phyloP scores from a whole-genome alignment of 1,140 invertebrate genomes.

The Drosophila ambigua region DNA sequence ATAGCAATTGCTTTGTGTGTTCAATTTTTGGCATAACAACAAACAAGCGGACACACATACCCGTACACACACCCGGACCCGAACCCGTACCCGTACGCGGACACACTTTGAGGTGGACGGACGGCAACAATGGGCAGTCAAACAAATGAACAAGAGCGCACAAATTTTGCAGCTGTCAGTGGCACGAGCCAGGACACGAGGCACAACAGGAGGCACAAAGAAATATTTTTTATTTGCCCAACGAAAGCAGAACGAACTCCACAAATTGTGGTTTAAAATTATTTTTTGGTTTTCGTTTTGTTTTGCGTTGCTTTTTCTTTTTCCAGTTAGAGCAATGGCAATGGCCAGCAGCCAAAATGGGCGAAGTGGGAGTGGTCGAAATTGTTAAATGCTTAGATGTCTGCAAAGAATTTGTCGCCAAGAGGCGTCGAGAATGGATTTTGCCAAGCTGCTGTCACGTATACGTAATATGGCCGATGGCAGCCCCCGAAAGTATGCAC shows the following conservation, averaged over 20 bases:
- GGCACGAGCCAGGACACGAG: constrained; percentile 48
- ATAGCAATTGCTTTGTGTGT: constrained; percentile 80
- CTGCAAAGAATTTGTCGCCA: constrained; percentile 61
- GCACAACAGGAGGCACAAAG: constrained; percentile 59
- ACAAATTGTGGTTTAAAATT: constrained; percentile 61
- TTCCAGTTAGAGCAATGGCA: constrained; percentile 50
- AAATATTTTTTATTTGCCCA: constrained; percentile 30
- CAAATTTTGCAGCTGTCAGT: constrained; percentile 79
- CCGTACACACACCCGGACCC: neutral
- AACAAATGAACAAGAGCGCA: constrained; percentile 74
- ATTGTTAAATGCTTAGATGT: constrained; percentile 60
- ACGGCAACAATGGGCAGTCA: constrained; percentile 48
- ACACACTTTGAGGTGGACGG: neutral
- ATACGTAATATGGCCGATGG: constrained; percentile 44
- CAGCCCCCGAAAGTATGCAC: constrained; percentile 35
- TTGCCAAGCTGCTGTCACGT: constrained; percentile 40
- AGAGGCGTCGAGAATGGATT: constrained; percentile 41
- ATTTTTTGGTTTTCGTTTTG: constrained; percentile 21
- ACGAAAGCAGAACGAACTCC: constrained; percentile 8
- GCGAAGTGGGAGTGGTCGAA: constrained; percentile 42
- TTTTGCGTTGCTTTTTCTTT: constrained; percentile 15
- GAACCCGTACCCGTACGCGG: neutral
- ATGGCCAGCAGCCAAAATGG: constrained; percentile 52
- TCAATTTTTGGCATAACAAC: constrained; percentile 77
- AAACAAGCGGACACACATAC: constrained; percentile 48